These are phyloP conservation scores for Drosophila kurseongensis DNA, from an alignment of 1,140 invertebrate species.

Conservation along the genomic window DNA sequence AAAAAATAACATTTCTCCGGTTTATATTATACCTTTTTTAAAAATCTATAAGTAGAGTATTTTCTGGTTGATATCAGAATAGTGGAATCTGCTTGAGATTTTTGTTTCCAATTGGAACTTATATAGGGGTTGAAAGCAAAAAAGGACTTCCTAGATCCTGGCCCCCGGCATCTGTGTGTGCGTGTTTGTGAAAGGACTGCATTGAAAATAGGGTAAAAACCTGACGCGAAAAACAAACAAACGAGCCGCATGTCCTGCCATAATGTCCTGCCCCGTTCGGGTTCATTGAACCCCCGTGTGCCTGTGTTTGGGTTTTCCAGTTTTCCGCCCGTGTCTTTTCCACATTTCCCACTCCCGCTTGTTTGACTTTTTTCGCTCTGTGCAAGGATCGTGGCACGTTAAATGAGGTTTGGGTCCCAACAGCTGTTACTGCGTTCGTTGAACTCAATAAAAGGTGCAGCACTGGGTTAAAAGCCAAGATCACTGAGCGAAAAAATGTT, in stretches of 20 bases:
- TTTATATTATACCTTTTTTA: too few relatives aligned
- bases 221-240: slow-evolving; percentile 81
- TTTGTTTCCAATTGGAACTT: slow-evolving; percentile 54
- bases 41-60: too few relatives aligned
- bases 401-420: slow-evolving; percentile 15
- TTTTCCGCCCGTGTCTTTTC: slow-evolving; percentile 35
- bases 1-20: too few relatives aligned
- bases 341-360: slow-evolving; percentile 14
- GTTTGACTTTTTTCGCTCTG: slow-evolving; percentile 16
- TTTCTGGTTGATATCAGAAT: neutral
- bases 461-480: neutral
- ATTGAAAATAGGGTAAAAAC: slow-evolving; percentile 79
- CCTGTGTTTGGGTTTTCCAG: slow-evolving; percentile 22
- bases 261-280: slow-evolving; percentile 48
- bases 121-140: slow-evolving; percentile 50
- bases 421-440: slow-evolving; percentile 50
- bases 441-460: slow-evolving; percentile 30
- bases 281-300: slow-evolving; percentile 64
- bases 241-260: slow-evolving; percentile 47
- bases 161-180: slow-evolving; percentile 27
- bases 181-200: slow-evolving; percentile 54
- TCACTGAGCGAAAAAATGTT: slow-evolving; percentile 6
- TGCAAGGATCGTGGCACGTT: slow-evolving; percentile 31
- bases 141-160: slow-evolving; percentile 48
- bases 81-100: neutral